Evolutionary conservation across 2,113 vertebrate species (phyloP).

Genomic region (Syngnathus floridae): DNA sequence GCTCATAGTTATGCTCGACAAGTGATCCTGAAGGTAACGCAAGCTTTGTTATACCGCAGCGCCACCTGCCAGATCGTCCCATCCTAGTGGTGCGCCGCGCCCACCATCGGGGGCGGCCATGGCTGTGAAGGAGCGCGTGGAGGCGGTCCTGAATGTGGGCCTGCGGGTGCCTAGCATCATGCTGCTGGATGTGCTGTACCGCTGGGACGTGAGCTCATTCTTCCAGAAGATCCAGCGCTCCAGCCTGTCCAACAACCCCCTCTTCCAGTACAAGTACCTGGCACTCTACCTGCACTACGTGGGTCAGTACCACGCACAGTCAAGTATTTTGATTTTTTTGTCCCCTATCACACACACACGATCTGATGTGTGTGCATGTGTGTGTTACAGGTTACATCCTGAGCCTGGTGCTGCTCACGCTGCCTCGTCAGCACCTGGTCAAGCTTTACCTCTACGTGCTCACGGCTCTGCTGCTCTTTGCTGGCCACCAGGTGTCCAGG

Average conservation of each 20-base stretch:
- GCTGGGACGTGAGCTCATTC: slow-evolving; percentile 98
- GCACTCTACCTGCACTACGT: slow-evolving; percentile 98
- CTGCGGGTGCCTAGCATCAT: slow-evolving; percentile 96
- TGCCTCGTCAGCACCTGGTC: slow-evolving; percentile 93
- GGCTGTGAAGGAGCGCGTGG: slow-evolving; percentile 88
- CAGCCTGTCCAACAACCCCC: slow-evolving; percentile 91
- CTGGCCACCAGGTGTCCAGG: slow-evolving; percentile 97
- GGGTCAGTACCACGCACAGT: slow-evolving; percentile 72
- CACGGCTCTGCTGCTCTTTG: slow-evolving; percentile 89
- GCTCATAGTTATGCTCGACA: too few relatives aligned
- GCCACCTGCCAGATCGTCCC: slow-evolving; percentile 23
- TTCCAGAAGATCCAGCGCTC: slow-evolving; percentile 99
- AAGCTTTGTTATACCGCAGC: slow-evolving; percentile 16
- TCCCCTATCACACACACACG: background rate
- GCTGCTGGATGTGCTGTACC: slow-evolving; percentile 93
- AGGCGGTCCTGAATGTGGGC: slow-evolving; percentile 95
- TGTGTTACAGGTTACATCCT: slow-evolving; percentile 84
- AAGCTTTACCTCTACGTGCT: slow-evolving; percentile 94
- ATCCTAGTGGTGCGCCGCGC: slow-evolving; percentile 50
- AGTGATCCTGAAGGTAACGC: background rate
- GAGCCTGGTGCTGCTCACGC: slow-evolving; percentile 90
- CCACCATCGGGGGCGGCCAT: slow-evolving; percentile 63
- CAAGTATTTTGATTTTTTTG: background rate
- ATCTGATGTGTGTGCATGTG: background rate
- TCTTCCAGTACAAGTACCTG: slow-evolving; percentile 98